Conservation (phyloP, 2,113 vertebrate genomes). For the Aspidoscelis tigris region DNA sequence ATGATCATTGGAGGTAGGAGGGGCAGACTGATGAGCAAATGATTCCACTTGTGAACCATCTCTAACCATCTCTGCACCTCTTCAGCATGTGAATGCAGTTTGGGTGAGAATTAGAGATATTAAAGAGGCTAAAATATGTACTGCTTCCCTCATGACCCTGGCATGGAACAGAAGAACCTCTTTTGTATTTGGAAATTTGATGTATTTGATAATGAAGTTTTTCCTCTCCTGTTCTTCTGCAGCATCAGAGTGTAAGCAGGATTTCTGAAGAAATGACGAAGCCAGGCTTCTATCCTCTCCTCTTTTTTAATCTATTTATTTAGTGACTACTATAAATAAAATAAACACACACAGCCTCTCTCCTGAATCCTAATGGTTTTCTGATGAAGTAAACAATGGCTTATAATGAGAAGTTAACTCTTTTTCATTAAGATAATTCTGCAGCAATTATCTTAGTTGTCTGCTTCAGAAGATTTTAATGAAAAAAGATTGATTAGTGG, state of each 20-base stretch:
- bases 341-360: conserved; percentile 70
- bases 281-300: conserved; percentile 39
- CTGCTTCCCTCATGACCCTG: too few species aligned
- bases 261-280: conserved; percentile 40
- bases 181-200: neutral
- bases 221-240: conserved; percentile 34
- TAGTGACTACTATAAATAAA: conserved; percentile 63
- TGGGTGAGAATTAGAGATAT: too few species aligned
- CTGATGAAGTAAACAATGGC: conserved; percentile 92
- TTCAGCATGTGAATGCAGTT: too few species aligned
- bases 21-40: too few species aligned
- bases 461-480: conserved; percentile 86
- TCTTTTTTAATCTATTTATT: conserved; percentile 22
- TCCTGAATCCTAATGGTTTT: conserved; percentile 84
- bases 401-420: conserved; percentile 89
- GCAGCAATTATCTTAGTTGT: conserved; percentile 89
- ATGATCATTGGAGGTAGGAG: too few species aligned
- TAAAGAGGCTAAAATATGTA: neutral
- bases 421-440: conserved; percentile 94
- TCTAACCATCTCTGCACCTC: too few species aligned
- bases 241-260: conserved; percentile 61
- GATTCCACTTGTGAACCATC: too few species aligned
- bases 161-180: neutral
- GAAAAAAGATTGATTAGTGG: conserved; percentile 89
- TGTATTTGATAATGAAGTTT: conserved; percentile 22